Conservation (phyloP, 2,888 invertebrate species). For the Drosophila testacea region DNA sequence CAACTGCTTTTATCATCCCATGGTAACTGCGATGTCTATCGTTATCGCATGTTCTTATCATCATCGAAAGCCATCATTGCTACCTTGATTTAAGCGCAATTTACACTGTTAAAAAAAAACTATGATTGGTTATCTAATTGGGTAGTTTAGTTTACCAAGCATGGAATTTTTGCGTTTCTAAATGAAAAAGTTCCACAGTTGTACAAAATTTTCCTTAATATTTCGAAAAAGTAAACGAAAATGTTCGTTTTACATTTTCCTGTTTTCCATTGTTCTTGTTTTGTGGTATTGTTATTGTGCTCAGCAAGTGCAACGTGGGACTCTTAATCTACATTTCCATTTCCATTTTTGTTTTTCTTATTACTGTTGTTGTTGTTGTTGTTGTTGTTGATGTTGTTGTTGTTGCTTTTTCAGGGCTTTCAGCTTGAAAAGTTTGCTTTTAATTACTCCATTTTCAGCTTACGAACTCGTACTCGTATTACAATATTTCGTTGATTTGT, state of each 20-base stretch:
- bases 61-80: neutral
- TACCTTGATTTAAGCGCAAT: neutral
- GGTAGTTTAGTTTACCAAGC: too few species aligned
- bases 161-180: constrained; percentile 1
- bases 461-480: constrained; percentile 11
- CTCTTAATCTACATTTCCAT: constrained; percentile 22
- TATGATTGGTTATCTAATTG: too few species aligned
- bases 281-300: constrained; percentile 10
- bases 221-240: constrained; percentile 6
- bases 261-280: constrained; percentile 18
- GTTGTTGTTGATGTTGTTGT: neutral
- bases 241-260: constrained; percentile 9
- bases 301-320: constrained; percentile 10
- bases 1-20: neutral
- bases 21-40: constrained; percentile 1
- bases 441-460: constrained; percentile 43
- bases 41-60: constrained; percentile 5
- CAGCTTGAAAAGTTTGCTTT: constrained; percentile 39
- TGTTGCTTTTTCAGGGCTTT: constrained; percentile 7
- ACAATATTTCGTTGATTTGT: constrained; percentile 13
- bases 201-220: neutral
- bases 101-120: neutral
- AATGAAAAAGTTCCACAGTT: neutral
- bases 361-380: neutral
- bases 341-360: constrained; percentile 6